A percentile compares a stretch with the other conserved stretches of the same genome.
Evolutionary conservation across 2,113 vertebrate species (phyloP).

Genomic region (Herpetotheres cachinnans): DNA sequence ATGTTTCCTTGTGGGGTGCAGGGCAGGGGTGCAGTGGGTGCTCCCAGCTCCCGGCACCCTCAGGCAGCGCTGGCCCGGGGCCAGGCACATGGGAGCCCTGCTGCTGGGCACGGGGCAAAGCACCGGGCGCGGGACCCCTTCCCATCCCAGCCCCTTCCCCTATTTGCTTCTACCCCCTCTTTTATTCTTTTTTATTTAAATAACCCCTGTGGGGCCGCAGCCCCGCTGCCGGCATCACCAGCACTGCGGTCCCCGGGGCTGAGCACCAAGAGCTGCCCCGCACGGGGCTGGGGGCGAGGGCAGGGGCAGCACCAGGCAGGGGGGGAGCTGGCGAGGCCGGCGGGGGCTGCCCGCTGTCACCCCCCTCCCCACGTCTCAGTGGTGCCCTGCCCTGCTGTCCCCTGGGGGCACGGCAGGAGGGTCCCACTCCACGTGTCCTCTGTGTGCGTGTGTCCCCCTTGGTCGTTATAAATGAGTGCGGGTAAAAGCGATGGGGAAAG

Average conservation of each 20-base stretch:
- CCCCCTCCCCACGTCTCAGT: background rate
- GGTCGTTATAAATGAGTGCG: background rate
- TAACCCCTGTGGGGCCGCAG: background rate
- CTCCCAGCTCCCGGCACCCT: background rate
- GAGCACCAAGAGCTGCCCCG: constrained; percentile 19
- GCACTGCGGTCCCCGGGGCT: background rate
- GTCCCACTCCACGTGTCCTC: background rate
- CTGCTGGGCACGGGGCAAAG: background rate
- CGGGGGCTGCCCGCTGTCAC: background rate
- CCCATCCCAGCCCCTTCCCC: background rate
- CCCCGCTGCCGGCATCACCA: background rate
- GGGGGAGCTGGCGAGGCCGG: background rate
- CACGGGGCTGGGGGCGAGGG: background rate
- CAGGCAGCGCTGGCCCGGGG: fast-evolving
- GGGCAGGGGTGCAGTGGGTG: background rate
- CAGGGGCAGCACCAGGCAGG: background rate
- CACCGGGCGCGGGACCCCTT: background rate
- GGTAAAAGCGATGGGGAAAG: background rate
- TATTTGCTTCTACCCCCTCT: background rate
- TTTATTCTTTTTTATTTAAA: background rate
- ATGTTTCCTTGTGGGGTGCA: fast-evolving
- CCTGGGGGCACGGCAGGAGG: background rate
- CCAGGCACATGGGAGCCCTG: background rate
- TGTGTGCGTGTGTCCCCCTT: too few species aligned
- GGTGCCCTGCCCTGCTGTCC: background rate